Conservation (phyloP, 1,140 invertebrate species). For the Drosophila mojavensis region DNA sequence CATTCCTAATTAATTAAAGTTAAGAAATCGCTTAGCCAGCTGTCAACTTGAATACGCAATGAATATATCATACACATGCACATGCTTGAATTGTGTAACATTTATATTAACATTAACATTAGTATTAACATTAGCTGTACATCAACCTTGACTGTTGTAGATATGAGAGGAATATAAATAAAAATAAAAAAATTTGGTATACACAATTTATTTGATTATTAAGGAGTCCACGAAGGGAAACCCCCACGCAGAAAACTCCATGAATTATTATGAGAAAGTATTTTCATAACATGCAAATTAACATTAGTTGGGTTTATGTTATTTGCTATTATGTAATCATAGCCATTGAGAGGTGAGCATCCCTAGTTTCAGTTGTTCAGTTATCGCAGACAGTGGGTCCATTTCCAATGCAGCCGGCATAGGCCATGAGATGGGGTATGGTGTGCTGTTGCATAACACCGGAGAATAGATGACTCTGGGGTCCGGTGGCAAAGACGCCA, state of each 20-base stretch:
- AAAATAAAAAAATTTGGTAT: background rate
- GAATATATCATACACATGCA: conserved; percentile 8
- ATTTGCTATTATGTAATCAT: background rate
- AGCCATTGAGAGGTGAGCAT: background rate
- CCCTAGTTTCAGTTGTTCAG: background rate
- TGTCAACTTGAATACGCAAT: conserved; percentile 21
- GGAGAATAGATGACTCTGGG: conserved; percentile 87
- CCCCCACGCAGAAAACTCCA: background rate
- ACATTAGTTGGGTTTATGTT: background rate
- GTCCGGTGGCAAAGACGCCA: conserved; percentile 86
- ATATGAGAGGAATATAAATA: too few species aligned
- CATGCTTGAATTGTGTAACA: conserved; percentile 8
- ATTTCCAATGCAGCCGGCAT: conserved; percentile 86
- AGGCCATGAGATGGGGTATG: conserved; percentile 90
- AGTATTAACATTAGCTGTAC: background rate
- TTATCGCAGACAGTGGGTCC: conserved; percentile 61
- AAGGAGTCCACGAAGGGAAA: too few species aligned
- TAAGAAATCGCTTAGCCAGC: conserved; percentile 20
- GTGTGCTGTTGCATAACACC: conserved; percentile 92
- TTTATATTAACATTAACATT: conserved; percentile 7
- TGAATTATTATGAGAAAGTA: background rate
- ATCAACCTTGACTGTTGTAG: background rate
- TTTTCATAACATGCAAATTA: too few species aligned
- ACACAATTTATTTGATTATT: conserved; percentile 1
- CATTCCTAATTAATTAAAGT: conserved; percentile 22